phyloP scores from a whole-genome alignment of 2,888 invertebrate genomes.

The Tenthredo amoena region DNA sequence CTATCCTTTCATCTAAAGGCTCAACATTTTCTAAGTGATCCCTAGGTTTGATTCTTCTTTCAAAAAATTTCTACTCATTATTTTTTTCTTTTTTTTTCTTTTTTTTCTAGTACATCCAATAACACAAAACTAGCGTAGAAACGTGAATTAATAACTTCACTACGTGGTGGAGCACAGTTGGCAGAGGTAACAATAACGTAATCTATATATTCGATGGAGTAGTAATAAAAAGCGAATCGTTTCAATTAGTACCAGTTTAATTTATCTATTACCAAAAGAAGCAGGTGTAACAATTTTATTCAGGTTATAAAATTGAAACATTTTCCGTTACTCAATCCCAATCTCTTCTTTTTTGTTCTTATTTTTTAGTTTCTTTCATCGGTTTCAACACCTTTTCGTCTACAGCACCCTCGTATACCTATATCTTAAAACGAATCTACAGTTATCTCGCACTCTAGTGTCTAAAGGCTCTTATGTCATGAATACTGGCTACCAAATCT shows the following conservation, averaged over 20 bases:
- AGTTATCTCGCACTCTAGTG: not conserved
- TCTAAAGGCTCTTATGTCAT: not conserved
- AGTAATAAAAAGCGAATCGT: not conserved
- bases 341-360: not conserved
- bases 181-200: not conserved
- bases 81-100: not conserved
- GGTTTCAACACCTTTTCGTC: not conserved
- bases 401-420: constrained; percentile 8
- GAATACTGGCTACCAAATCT: not conserved
- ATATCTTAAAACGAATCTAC: constrained; percentile 12
- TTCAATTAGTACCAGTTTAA: constrained; percentile 5
- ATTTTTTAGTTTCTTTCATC: not conserved
- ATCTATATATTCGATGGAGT: not conserved
- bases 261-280: constrained; percentile 4
- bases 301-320: constrained; percentile 24
- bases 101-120: not conserved
- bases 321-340: constrained; percentile 37
- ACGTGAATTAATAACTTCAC: not conserved
- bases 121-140: not conserved
- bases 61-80: not conserved
- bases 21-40: not conserved
- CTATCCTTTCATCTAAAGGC: not conserved
- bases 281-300: not conserved
- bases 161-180: not conserved
- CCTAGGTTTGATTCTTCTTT: not conserved